A percentile compares a stretch with the other conserved stretches of the same genome.
Evolutionary conservation across 2,797 vertebrate genomes (phyloP).

Genomic region (Esox masquinongy): DNA sequence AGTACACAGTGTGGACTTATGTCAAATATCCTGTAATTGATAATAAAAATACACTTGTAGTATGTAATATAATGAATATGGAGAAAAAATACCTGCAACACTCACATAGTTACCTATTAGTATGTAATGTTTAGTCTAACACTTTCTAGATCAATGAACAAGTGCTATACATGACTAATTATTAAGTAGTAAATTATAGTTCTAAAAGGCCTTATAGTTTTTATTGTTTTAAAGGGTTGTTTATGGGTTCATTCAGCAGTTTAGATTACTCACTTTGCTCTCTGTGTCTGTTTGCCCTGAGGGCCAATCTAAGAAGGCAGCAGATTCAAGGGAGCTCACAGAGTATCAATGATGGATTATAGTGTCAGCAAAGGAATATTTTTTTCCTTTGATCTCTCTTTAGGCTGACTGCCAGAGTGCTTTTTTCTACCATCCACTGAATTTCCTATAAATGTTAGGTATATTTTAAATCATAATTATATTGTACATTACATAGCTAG

Average conservation of each 20-base stretch:
- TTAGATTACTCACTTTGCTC: conserved; percentile 57
- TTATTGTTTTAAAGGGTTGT: conserved; percentile 17
- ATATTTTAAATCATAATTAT: conserved; percentile 65
- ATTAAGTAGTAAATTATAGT: not conserved
- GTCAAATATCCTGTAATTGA: not conserved
- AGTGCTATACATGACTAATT: not conserved
- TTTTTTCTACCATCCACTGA: conserved; percentile 73
- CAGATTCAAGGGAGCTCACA: conserved; percentile 90
- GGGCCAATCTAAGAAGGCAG: conserved; percentile 86
- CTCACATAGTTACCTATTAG: conserved; percentile 1
- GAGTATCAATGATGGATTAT: conserved; percentile 96
- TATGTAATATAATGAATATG: not conserved
- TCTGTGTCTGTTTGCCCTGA: conserved; percentile 80
- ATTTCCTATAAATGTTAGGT: conserved; percentile 68
- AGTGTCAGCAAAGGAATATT: conserved; percentile 96
- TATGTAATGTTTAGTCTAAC: conserved; percentile 6
- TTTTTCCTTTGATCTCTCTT: conserved; percentile 95
- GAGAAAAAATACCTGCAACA: not conserved
- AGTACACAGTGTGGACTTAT: too few relatives aligned
- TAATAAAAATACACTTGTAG: not conserved
- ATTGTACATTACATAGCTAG: not conserved
- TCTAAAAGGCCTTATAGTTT: conserved; percentile 1
- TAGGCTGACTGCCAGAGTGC: conserved; percentile 86
- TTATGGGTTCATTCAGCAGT: conserved; percentile 51
- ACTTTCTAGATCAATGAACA: not conserved